Evolutionary conservation across 1,140 invertebrate genomes (phyloP), one percentile per base, ranked within the genome.

Genomic region (Physella acuta): DNA sequence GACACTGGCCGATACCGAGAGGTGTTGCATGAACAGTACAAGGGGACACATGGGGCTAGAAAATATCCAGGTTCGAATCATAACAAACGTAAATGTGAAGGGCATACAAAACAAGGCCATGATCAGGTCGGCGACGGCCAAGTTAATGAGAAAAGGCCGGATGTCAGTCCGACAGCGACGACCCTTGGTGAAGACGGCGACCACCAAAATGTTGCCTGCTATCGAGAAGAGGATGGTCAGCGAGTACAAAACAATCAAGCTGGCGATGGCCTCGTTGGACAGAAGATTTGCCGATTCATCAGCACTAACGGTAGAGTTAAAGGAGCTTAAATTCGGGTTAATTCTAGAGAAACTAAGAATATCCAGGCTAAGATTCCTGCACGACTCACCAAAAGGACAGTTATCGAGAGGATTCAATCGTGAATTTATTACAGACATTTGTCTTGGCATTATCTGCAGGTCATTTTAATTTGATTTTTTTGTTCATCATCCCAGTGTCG

Each of bases 141-240:
- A 86, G 85, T 94, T 94, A 30, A 94, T 87, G 28, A 94, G 87
- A 84, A 93, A 94, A 2, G 77, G 76, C 1, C 79, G 64, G 30
- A 82, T 75, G 63, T 83, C 81, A 1, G 79, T 82, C 16, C 79
- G 71, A n/a, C 76, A 80, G 49, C 77, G 64, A 11, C 76, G 62
- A 0, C 81, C 81, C 20, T 71, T 67, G 3, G 72, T 65, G 64
- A 82, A 81, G 26, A 84, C 80, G 24, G 82, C 55, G 20, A 81
- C 76, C 4, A 81, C 73, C 49, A 80, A 73, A 14, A 77, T 62
- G 71, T 84, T 84, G 30, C 81, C 82, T 2, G 73, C 69, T 30
- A 83, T 76, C 17, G 80, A 74, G 3, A 84, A 70, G 1, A 82
- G 31, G 28, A 78, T 78, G 28, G 82, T 79, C 0, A 78, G 36